Base-by-base conservation (phyloP, 1,140 invertebrate species). In the Drosophila parabipectinata region DNA sequence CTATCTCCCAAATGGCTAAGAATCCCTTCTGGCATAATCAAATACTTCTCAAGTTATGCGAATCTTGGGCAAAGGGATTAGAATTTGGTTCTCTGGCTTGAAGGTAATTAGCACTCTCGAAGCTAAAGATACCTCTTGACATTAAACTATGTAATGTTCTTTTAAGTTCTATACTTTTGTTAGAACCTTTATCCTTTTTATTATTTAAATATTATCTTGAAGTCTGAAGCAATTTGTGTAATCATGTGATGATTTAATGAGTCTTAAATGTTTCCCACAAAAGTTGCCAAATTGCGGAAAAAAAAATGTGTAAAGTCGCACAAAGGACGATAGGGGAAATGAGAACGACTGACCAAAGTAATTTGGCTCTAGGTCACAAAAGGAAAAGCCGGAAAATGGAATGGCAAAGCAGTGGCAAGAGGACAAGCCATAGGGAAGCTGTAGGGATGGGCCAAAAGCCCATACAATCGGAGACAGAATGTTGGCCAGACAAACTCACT, bases 401-500 rank as follows among this genome's bases (percentile, higher is more conserved):
- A n/a, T 28, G 10, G 28, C 8, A 51, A 34, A 53, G n/a, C 2
- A 53, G n/a, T 1, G 7, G 6, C 18, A 2, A 9, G 26, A 12
- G 10, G 15, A 34, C 39, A 14, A 3, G 15, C 34, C 34, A 37
- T 24, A 47, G 21, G 34, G 26, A 28, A 3, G 15, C 34, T 12
- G 12, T 24, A 47, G 28, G 34, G 6, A 28, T 28, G 26, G 55
- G 61, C 30, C 47, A 32, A 68, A 41, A 34, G 45, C 53, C 67
- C 45, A 34, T 28, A 28, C 14, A 72, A 54, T 37, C 59, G 55
- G 48, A 24, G 18, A 21, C 41, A 44, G 10, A n/a, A n/a, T n/a
- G 34, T 28, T 28, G 34, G 67, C 21, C 63, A 67, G 63, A 47
- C 68, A 73, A 73, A 73, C 71, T 56, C 48, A 32, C 72, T 75